Evolutionary conservation across 1,140 invertebrate genomes (phyloP), one percentile per base, ranked within the genome.

Genomic region (Drosophila kanapiae): DNA sequence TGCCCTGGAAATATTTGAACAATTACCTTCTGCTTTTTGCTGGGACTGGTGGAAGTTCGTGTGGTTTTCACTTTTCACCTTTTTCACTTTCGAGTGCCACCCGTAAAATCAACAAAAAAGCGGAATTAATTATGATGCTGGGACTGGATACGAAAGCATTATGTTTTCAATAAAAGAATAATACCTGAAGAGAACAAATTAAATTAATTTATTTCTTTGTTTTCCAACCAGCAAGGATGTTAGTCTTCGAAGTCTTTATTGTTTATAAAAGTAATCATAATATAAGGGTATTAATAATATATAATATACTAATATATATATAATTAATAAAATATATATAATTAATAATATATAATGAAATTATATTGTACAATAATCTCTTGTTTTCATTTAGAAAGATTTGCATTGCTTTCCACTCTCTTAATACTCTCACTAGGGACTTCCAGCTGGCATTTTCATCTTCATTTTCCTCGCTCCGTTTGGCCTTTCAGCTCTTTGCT

Each of bases 1-100:
- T 76, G 60, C 51, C 47, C 76, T 57, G 76, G 56, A 76, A 83
- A 71, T 71, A 83, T 83, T 82, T 83, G 40, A 79, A 76, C 80
- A 71, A 83, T 79, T 83, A 79, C 76, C 64, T 76, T 79, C 29
- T 70, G 64, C 16, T 83, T 71, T 83, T 83, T 76, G 43, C 33
- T 57, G 56, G 38, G 29, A 62, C 43, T 31, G 43, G 11, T 48
- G 63, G 47, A 74, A 76, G 71, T 72, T 60, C 48, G 78, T 67
- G 68, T 38, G 78, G 47, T 63, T 78, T 82, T 64, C 48, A 9
- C 13, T 16, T 38, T 58, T 64, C 57, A 78, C 51, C 64, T 65
- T 78, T 69, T 71, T 71, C 14, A 23, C 33, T n/a, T 37, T 57
- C 45, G 48, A 76, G 43, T 49, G 42, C 18, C 37, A 56, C n/a